These are phyloP conservation scores for Willowsia nigromaculata DNA, from an alignment of 2,888 invertebrate genomes.

Conservation along the genomic window DNA sequence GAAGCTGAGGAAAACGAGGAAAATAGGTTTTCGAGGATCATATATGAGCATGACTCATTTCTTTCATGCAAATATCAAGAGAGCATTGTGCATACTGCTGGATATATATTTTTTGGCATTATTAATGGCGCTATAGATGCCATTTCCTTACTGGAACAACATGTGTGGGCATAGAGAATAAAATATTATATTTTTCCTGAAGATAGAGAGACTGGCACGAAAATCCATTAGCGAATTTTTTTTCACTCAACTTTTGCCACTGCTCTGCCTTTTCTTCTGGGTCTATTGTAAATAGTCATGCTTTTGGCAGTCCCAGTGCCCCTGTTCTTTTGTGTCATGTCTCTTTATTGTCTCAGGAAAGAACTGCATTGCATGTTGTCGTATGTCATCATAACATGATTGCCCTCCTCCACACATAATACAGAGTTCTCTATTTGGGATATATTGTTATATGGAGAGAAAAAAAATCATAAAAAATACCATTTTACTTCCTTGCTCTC, in stretches of 20 bases:
- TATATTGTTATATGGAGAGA: not conserved
- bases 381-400: constrained; percentile 10
- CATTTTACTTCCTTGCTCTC: not conserved
- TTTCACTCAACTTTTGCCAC: not conserved
- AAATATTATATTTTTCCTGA: not conserved
- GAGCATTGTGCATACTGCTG: not conserved
- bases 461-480: too few relatives aligned
- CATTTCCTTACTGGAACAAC: not conserved
- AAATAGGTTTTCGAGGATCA: not conserved
- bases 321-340: not conserved
- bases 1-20: not conserved
- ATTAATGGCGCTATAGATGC: not conserved
- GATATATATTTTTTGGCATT: not conserved
- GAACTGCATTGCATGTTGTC: constrained; percentile 5
- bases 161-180: not conserved
- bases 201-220: constrained; percentile 3
- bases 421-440: not conserved
- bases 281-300: not conserved
- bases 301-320: not conserved
- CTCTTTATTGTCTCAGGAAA: not conserved
- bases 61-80: not conserved
- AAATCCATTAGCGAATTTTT: constrained; percentile 31
- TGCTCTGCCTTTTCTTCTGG: not conserved
- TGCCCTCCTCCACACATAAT: not conserved
- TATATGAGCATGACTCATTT: not conserved